These are phyloP conservation scores for Pelmatolapia mariae DNA, from an alignment of 2,113 vertebrate species.

Conservation along the genomic window DNA sequence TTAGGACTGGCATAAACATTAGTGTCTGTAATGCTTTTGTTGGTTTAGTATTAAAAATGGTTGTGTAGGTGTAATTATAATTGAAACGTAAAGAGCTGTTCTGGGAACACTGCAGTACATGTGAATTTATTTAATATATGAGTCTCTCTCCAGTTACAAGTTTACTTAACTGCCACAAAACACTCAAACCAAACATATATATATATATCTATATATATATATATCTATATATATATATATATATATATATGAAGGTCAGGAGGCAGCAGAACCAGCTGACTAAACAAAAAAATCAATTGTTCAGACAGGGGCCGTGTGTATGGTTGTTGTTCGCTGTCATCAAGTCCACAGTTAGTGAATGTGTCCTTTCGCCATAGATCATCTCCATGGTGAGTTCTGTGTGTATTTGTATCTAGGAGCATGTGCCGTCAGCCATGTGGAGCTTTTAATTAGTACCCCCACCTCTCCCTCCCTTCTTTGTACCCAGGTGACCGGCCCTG, in stretches of 20 bases:
- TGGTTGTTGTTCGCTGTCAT: not conserved
- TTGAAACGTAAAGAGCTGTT: not conserved
- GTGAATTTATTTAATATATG: not conserved
- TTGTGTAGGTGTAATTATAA: not conserved
- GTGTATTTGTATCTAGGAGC: not conserved
- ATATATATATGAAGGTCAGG: not conserved
- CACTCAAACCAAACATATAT: not conserved
- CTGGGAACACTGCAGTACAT: not conserved
- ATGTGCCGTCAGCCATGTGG: not conserved
- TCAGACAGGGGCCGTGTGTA: not conserved
- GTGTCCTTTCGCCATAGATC: not conserved
- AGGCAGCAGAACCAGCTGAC: not conserved
- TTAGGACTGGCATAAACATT: not conserved
- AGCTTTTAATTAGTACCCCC: constrained; percentile 31
- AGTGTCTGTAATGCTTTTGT: not conserved
- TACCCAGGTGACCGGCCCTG: constrained; percentile 51
- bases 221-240: not conserved
- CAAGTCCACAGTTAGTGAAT: not conserved
- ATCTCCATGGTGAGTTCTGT: constrained; percentile 17
- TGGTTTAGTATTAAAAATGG: not conserved
- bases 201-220: no score
- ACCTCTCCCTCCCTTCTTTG: constrained; percentile 1
- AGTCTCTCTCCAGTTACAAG: not conserved
- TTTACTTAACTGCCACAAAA: not conserved
- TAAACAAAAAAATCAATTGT: not conserved